phyloP scores from a whole-genome alignment of 2,888 invertebrate genomes.

The Fragum sueziense region DNA sequence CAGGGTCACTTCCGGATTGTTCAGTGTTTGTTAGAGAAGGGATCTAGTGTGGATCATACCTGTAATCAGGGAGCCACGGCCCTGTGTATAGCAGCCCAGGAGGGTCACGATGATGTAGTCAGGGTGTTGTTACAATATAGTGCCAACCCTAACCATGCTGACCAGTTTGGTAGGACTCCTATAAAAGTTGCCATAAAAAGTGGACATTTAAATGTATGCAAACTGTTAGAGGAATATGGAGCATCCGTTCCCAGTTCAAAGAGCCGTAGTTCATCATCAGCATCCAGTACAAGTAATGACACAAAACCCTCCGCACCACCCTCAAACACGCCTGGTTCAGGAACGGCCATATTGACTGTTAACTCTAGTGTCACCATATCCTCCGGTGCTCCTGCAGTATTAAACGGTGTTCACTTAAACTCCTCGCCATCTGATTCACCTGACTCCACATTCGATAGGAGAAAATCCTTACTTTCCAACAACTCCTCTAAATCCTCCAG shows the following conservation, averaged over 20 bases:
- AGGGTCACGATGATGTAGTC: slow-evolving; percentile 96
- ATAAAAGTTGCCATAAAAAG: slow-evolving; percentile 93
- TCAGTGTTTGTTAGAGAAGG: slow-evolving; percentile 88
- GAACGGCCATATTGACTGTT: slow-evolving; percentile 48
- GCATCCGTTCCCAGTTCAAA: slow-evolving; percentile 81
- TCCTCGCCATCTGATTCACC: slow-evolving; percentile 80
- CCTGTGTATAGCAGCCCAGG: slow-evolving; percentile 95
- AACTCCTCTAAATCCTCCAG: slow-evolving; percentile 87
- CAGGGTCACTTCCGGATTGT: slow-evolving; percentile 95
- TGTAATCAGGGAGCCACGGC: slow-evolving; percentile 98
- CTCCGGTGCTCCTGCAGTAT: slow-evolving; percentile 53
- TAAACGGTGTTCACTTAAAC: slow-evolving; percentile 64
- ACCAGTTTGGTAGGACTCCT: slow-evolving; percentile 82
- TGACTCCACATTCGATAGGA: slow-evolving; percentile 83
- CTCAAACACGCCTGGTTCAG: slow-evolving; percentile 46
- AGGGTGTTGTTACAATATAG: slow-evolving; percentile 84
- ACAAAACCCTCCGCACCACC: slow-evolving; percentile 61
- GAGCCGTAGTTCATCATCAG: slow-evolving; percentile 72
- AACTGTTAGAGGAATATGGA: slow-evolving; percentile 85
- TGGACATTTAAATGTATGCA: slow-evolving; percentile 91
- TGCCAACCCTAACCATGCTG: slow-evolving; percentile 83
- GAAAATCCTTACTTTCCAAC: slow-evolving; percentile 81
- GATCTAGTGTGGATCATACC: slow-evolving; percentile 93
- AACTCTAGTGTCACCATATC: slow-evolving; percentile 55
- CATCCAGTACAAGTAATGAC: slow-evolving; percentile 75